These are phyloP conservation scores for Spea bombifrons DNA, from an alignment of 2,113 vertebrate species.

Conservation along the genomic window DNA sequence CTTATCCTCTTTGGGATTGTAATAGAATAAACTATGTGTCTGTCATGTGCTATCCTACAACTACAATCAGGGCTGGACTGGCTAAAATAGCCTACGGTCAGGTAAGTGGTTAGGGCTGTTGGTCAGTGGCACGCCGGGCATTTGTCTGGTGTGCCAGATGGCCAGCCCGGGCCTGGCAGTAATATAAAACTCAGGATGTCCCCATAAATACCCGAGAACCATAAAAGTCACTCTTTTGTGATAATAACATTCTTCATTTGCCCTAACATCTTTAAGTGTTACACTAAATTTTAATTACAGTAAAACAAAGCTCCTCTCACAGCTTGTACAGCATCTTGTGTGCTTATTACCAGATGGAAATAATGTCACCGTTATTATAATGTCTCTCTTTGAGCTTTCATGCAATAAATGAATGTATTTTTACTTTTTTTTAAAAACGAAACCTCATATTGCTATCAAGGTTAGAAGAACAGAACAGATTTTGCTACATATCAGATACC, in stretches of 20 bases:
- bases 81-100: no score
- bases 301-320: conserved; percentile 75
- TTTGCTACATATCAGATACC: no score
- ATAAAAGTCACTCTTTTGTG: conserved; percentile 76
- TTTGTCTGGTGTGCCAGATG: no score
- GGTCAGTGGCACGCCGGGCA: no score
- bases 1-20: no score
- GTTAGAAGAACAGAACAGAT: conserved; percentile 15
- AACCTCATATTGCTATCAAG: conserved; percentile 25
- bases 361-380: conserved; percentile 67
- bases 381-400: conserved; percentile 56
- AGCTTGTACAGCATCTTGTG: conserved; percentile 71
- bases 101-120: no score
- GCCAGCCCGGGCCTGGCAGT: neutral
- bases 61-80: neutral
- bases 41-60: conserved; percentile 18
- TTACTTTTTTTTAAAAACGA: conserved; percentile 40
- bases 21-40: neutral
- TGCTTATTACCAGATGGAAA: conserved; percentile 74
- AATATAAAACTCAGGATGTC: conserved; percentile 36
- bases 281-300: conserved; percentile 81
- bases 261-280: conserved; percentile 72
- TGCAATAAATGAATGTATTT: conserved; percentile 55
- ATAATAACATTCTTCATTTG: conserved; percentile 76
- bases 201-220: conserved; percentile 65